These are phyloP conservation scores for Symphodus melops DNA, from an alignment of 2,113 vertebrate genomes.

Conservation along the genomic window DNA sequence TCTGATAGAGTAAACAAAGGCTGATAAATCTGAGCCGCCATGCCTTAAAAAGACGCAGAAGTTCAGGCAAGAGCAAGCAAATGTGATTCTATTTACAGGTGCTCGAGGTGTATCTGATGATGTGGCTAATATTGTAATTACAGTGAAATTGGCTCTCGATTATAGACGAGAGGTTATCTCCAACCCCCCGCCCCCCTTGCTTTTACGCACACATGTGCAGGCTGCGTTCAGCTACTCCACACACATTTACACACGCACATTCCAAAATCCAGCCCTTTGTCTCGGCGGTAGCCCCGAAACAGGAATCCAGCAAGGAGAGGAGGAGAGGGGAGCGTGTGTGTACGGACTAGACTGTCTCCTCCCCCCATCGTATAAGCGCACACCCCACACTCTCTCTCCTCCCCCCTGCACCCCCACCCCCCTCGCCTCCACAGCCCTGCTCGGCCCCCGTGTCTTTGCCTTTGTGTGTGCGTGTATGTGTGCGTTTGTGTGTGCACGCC, in stretches of 20 bases:
- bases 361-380: conserved; percentile 67
- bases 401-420: conserved; percentile 27
- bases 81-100: neutral
- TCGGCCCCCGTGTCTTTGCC: conserved; percentile 61
- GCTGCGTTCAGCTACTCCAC: conserved; percentile 6
- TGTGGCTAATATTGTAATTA: conserved; percentile 27
- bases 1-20: conserved; percentile 66
- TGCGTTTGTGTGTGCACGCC: conserved; percentile 32
- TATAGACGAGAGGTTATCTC: conserved; percentile 36
- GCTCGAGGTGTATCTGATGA: conserved; percentile 2
- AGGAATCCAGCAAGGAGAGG: conserved; percentile 62
- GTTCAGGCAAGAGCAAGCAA: neutral
- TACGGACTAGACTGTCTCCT: conserved; percentile 78
- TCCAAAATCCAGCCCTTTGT: conserved; percentile 71
- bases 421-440: conserved; percentile 24
- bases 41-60: neutral
- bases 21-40: conserved; percentile 1
- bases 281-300: conserved; percentile 66
- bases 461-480: conserved; percentile 47
- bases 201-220: conserved; percentile 62
- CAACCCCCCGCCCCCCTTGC: conserved; percentile 33
- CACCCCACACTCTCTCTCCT: conserved; percentile 55
- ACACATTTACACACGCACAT: conserved; percentile 24
- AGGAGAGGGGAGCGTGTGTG: conserved; percentile 37
- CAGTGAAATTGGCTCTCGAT: conserved; percentile 14